These are phyloP conservation scores for Drosophila cardini DNA, from an alignment of 1,140 invertebrate species.

Conservation along the genomic window DNA sequence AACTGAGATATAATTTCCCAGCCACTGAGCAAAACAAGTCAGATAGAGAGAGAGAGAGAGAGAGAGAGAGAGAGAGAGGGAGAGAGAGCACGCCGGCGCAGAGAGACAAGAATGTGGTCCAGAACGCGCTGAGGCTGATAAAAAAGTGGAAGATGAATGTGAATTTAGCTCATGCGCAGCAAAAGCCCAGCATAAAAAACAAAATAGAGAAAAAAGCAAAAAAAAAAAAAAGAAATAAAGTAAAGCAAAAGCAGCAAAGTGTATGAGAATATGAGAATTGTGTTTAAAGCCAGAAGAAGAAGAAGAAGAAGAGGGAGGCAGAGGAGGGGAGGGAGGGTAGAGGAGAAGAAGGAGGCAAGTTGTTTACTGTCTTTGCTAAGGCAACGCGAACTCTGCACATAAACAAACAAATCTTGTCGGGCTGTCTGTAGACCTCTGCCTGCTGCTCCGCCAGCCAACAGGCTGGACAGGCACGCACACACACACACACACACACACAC, in stretches of 20 bases:
- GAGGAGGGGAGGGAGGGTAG: background rate
- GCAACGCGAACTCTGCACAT: slow-evolving; percentile 46
- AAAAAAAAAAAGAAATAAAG: background rate
- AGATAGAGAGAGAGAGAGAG: background rate
- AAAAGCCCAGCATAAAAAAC: slow-evolving; percentile 11
- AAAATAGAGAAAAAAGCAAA: background rate
- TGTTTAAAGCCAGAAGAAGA: slow-evolving; percentile 12
- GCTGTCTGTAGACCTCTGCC: slow-evolving; percentile 14
- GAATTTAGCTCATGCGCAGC: slow-evolving; percentile 40
- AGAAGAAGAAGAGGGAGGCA: too few species aligned
- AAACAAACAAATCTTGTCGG: slow-evolving; percentile 50
- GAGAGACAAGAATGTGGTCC: slow-evolving; percentile 23
- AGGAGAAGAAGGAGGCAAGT: slow-evolving; percentile 10
- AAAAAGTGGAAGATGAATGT: slow-evolving; percentile 34
- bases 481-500: background rate
- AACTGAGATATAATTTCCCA: slow-evolving; percentile 24
- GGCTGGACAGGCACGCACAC: slow-evolving; percentile 25
- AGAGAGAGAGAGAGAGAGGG: background rate
- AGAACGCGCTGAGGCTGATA: slow-evolving; percentile 1
- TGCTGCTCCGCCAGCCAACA: background rate
- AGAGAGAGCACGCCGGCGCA: slow-evolving; percentile 22
- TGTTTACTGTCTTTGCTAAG: slow-evolving; percentile 46
- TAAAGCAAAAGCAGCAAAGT: slow-evolving; percentile 5
- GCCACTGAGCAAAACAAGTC: slow-evolving; percentile 4
- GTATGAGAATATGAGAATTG: slow-evolving; percentile 20